These are phyloP conservation scores for Tetrapedia diversipes DNA, from an alignment of 2,888 invertebrate genomes.

Conservation along the genomic window DNA sequence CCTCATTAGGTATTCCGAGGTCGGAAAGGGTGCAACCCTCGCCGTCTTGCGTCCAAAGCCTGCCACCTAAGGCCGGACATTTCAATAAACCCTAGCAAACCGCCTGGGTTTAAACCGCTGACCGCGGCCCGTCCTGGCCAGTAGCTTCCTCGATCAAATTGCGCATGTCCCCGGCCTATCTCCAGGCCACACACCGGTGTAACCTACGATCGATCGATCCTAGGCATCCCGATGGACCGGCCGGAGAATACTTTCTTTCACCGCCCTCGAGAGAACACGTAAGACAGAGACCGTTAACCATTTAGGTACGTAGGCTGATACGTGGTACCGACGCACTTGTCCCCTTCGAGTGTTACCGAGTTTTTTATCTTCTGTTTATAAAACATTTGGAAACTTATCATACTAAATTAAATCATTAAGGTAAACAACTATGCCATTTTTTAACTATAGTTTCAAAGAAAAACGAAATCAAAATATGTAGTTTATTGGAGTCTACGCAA, in stretches of 20 bases:
- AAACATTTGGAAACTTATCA: too few species aligned
- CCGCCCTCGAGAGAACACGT: background rate
- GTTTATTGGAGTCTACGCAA: too few species aligned
- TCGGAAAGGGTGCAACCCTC: conserved; percentile 63
- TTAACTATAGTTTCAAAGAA: too few species aligned
- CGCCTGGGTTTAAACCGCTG: conserved; percentile 73
- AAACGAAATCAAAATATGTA: too few species aligned
- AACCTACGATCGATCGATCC: conserved; percentile 73
- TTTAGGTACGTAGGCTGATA: too few species aligned
- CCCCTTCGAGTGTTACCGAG: too few species aligned
- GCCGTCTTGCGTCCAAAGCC: conserved; percentile 55
- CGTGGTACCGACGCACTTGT: too few species aligned
- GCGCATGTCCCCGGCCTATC: conserved; percentile 72
- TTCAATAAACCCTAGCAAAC: conserved; percentile 81
- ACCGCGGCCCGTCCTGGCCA: conserved; percentile 74
- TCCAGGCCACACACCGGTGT: conserved; percentile 49
- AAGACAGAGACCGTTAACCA: too few species aligned
- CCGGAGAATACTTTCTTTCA: conserved; percentile 15
- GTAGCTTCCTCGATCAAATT: conserved; percentile 74
- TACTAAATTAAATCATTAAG: too few species aligned
- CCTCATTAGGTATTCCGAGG: conserved; percentile 79
- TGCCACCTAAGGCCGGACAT: conserved; percentile 79
- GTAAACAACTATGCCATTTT: too few species aligned
- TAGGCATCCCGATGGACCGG: conserved; percentile 23
- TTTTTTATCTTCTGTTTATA: too few species aligned